Conservation (phyloP, 1,140 invertebrate species). For the Heliconius hewitsoni region DNA sequence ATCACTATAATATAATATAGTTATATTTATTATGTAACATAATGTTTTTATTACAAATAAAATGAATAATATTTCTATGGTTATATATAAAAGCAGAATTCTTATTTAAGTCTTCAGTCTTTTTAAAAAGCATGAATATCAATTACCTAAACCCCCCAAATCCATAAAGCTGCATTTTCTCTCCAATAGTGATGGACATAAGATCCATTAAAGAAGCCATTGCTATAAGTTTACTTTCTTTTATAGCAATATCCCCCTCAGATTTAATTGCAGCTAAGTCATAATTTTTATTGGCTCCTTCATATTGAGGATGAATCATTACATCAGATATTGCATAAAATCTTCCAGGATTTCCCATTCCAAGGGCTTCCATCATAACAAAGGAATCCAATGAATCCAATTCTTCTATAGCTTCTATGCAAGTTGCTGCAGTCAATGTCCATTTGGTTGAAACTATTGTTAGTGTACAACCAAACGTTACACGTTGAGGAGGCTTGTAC, state of each 20-base stretch:
- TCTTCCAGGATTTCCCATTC: conserved; percentile 28
- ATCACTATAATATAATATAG: no score
- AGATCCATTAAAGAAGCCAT: conserved; percentile 53
- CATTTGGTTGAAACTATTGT: conserved; percentile 57
- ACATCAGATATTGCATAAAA: conserved; percentile 52
- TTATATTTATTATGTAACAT: no score
- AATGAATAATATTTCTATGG: no score
- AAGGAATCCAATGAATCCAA: conserved; percentile 60
- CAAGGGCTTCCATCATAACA: conserved; percentile 56
- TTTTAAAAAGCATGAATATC: no score
- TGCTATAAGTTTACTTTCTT: conserved; percentile 15
- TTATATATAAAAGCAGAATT: no score
- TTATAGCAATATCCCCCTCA: conserved; percentile 36
- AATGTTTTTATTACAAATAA: no score
- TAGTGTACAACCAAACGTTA: conserved; percentile 61
- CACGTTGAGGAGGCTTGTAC: conserved; percentile 44
- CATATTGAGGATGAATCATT: conserved; percentile 58
- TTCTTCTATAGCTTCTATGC: conserved; percentile 64
- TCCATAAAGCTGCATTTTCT: conserved; percentile 54
- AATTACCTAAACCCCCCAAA: conserved; percentile 60
- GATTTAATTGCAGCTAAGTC: conserved; percentile 58
- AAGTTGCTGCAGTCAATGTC: conserved; percentile 69
- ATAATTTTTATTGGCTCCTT: conserved; percentile 50
- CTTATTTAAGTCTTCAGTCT: no score
- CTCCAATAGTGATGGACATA: conserved; percentile 52